phyloP scores from a whole-genome alignment of 2,113 vertebrate species.

The Pyxicephalus adspersus region DNA sequence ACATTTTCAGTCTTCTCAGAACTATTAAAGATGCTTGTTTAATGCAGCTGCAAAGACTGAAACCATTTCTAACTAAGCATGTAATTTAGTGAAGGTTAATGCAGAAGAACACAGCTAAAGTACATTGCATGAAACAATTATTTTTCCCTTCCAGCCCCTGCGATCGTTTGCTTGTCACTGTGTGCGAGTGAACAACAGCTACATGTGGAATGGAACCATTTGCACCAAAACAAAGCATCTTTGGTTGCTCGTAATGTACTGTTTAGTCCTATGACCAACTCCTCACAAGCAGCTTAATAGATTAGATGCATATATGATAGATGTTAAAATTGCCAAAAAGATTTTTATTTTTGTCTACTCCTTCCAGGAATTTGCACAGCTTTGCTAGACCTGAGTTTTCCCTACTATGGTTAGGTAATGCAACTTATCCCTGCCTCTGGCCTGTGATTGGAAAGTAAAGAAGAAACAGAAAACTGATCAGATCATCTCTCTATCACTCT shows the following conservation, averaged over 20 bases:
- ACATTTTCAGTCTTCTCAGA: conserved; percentile 47
- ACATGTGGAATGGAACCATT: conserved; percentile 2
- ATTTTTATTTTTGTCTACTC: too few species aligned
- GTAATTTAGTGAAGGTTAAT: conserved; percentile 49
- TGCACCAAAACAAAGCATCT: neutral
- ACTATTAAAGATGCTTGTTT: conserved; percentile 51
- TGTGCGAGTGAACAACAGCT: conserved; percentile 9
- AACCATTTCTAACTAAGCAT: conserved; percentile 42
- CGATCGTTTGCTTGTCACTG: conserved; percentile 34
- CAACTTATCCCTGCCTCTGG: too few species aligned
- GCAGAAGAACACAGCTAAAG: conserved; percentile 22
- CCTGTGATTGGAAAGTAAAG: too few species aligned
- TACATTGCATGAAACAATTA: conserved; percentile 19
- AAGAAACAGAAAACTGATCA: too few species aligned
- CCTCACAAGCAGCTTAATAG: too few species aligned
- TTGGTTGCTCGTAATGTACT: neutral
- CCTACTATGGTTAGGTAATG: too few species aligned
- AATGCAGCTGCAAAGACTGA: conserved; percentile 54
- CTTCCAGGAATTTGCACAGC: too few species aligned
- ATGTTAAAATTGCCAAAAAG: too few species aligned
- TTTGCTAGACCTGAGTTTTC: too few species aligned
- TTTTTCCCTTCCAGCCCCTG: neutral
- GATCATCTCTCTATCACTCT: too few species aligned
- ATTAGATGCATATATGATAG: too few species aligned
- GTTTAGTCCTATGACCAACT: too few species aligned